These are phyloP conservation scores for Philereme transversata DNA, from an alignment of 2,888 invertebrate genomes.

Conservation along the genomic window DNA sequence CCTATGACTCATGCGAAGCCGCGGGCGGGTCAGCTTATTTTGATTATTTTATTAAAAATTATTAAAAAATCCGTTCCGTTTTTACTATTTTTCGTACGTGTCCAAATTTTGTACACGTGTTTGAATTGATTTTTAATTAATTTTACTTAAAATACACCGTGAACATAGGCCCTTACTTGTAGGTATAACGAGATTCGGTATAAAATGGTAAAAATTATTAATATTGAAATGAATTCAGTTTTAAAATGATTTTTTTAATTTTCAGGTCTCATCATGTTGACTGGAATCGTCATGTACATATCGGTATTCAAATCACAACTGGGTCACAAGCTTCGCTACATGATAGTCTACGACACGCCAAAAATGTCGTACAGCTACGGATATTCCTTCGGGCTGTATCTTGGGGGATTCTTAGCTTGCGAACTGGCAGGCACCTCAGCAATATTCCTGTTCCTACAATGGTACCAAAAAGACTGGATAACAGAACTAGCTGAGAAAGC, in stretches of 20 bases:
- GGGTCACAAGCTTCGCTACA: conserved; percentile 92
- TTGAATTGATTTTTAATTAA: no score
- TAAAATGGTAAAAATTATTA: no score
- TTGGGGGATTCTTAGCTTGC: conserved; percentile 92
- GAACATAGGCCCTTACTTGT: no score
- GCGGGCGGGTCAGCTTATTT: no score
- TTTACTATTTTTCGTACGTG: no score
- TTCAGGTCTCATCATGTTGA: conserved; percentile 94
- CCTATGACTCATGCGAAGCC: no score
- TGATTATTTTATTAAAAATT: no score
- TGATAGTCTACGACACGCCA: conserved; percentile 90
- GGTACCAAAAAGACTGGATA: conserved; percentile 88
- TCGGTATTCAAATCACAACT: conserved; percentile 96
- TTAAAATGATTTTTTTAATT: conserved; percentile 35
- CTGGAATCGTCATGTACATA: conserved; percentile 96
- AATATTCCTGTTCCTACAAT: conserved; percentile 93
- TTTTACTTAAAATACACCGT: no score
- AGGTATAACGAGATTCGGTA: no score
- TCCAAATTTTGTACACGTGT: no score
- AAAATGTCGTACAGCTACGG: conserved; percentile 94
- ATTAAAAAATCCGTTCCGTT: no score
- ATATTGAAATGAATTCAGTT: no score
- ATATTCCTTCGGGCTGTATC: conserved; percentile 93
- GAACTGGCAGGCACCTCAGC: conserved; percentile 94
- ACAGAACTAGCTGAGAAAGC: conserved; percentile 79